A percentile compares a stretch with the other conserved stretches of the same genome.
Evolutionary conservation across 1,140 invertebrate species (phyloP).

Genomic region (Teleogryllus occipitalis): DNA sequence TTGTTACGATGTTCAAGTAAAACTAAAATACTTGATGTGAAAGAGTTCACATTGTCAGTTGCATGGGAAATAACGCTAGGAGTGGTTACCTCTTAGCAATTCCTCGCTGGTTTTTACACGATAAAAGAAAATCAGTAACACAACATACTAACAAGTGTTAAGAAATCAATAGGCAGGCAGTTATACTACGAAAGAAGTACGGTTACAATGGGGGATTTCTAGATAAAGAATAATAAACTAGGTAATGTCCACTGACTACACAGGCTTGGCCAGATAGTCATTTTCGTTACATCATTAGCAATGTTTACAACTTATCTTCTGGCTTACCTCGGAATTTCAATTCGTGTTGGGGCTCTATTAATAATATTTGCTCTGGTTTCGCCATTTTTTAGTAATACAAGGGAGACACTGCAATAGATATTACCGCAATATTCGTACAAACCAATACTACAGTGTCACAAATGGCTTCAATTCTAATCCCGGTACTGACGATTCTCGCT

Average conservation of each 20-base stretch:
- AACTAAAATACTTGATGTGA: too few species aligned
- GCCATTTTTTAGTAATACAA: slow-evolving; percentile 33
- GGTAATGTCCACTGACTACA: neutral
- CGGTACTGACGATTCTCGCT: slow-evolving; percentile 26
- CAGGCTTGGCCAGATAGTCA: slow-evolving; percentile 13
- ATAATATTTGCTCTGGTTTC: slow-evolving; percentile 55
- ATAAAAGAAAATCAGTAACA: too few species aligned
- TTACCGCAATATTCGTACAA: slow-evolving; percentile 11
- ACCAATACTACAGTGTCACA: slow-evolving; percentile 14
- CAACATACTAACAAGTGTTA: too few species aligned
- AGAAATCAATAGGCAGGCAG: too few species aligned
- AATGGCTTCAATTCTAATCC: slow-evolving; percentile 26
- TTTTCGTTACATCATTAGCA: slow-evolving; percentile 10
- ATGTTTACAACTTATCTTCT: neutral
- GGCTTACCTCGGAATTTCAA: slow-evolving; percentile 60
- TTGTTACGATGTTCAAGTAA: too few species aligned
- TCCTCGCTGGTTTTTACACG: too few species aligned
- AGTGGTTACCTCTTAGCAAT: too few species aligned
- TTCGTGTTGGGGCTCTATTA: slow-evolving; percentile 62
- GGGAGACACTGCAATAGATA: slow-evolving; percentile 1
- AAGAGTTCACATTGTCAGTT: too few species aligned
- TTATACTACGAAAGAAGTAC: too few species aligned
- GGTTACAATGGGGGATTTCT: too few species aligned
- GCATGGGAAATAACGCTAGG: too few species aligned
- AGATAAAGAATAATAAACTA: too few species aligned